Conservation (phyloP, 1,140 invertebrate species). For the Eurosta solidaginis region DNA sequence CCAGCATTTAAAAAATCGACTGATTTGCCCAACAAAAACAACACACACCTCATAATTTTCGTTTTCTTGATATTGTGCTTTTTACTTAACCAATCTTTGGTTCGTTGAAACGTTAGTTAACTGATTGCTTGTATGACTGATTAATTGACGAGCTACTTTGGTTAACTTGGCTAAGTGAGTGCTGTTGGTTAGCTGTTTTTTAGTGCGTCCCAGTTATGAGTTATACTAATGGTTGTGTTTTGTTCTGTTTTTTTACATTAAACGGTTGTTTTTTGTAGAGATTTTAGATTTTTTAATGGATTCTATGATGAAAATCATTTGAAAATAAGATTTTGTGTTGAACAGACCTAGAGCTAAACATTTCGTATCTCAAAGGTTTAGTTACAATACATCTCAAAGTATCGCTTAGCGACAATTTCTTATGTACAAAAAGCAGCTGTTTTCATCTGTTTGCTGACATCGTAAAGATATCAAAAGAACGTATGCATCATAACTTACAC, state of each 20-base stretch:
- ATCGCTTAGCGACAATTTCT: too few relatives aligned
- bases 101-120: not conserved
- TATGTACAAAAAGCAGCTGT: too few relatives aligned
- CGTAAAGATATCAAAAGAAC: too few relatives aligned
- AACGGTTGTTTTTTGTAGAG: not conserved
- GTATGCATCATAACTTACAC: too few relatives aligned
- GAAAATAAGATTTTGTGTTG: too few relatives aligned
- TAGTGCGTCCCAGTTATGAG: slow-evolving; percentile 11
- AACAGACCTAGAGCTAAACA: too few relatives aligned
- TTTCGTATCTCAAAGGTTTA: too few relatives aligned
- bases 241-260: not conserved
- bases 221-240: not conserved
- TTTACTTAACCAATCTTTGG: not conserved
- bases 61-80: not conserved
- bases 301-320: too few relatives aligned
- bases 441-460: too few relatives aligned
- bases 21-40: not conserved
- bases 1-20: not conserved
- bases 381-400: too few relatives aligned
- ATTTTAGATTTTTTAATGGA: too few relatives aligned
- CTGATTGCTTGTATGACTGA: not conserved
- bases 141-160: not conserved
- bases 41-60: not conserved
- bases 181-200: not conserved
- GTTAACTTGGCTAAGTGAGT: not conserved